These are phyloP conservation scores for Phalanger gymnotis DNA, from an alignment of 2,797 vertebrate genomes.

Conservation along the genomic window DNA sequence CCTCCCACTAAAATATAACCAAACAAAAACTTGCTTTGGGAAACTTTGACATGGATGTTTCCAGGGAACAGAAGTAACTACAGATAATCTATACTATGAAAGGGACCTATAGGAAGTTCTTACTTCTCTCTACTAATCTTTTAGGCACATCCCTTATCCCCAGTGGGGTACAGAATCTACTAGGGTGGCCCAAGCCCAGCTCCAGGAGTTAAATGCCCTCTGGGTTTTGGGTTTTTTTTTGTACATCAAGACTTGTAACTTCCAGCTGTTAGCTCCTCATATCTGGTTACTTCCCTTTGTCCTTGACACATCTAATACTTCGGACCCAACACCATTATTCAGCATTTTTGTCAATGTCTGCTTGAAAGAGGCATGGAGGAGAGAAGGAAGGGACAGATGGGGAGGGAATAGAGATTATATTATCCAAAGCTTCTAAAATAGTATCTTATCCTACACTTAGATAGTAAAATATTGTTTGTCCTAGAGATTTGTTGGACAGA, in stretches of 20 bases:
- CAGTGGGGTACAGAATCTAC: not conserved
- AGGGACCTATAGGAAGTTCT: not conserved
- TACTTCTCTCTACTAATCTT: not conserved
- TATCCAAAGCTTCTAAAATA: not conserved
- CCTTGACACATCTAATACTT: not conserved
- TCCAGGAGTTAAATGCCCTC: not conserved
- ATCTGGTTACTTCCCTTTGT: not conserved
- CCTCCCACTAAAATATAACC: not conserved
- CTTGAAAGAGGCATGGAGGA: not conserved
- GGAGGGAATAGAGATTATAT: not conserved
- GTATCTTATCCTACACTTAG: slow-evolving; percentile 9
- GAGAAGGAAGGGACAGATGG: not conserved
- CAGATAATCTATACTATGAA: not conserved
- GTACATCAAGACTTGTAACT: not conserved
- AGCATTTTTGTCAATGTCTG: not conserved
- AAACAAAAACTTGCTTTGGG: not conserved
- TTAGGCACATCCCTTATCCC: not conserved
- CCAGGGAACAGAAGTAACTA: not conserved
- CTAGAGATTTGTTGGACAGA: slow-evolving; percentile 33
- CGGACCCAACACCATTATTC: not conserved
- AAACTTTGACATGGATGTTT: slow-evolving; percentile 10
- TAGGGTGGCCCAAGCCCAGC: not conserved
- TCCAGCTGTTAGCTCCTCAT: not conserved
- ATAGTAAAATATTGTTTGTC: not conserved
- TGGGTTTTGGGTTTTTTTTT: not conserved